Conservation (phyloP, 1,140 invertebrate genomes). For the Helicorthomorpha holstii region DNA sequence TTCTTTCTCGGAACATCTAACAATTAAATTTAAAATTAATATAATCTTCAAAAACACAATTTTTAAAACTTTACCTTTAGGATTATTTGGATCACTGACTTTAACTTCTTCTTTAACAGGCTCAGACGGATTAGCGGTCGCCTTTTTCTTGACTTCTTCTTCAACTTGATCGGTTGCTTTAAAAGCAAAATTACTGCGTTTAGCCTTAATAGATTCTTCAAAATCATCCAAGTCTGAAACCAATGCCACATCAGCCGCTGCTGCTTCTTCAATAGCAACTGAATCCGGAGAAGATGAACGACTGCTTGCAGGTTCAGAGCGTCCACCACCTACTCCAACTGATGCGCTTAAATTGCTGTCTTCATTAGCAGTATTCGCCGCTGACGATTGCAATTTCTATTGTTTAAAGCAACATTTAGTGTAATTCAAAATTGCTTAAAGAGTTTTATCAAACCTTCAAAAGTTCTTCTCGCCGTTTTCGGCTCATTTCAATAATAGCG, state of each 20-base stretch:
- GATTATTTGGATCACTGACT: too few relatives aligned
- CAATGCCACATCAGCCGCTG: constrained; percentile 8
- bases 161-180: neutral
- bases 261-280: constrained; percentile 12
- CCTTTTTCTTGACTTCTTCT: neutral
- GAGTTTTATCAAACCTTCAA: too few relatives aligned
- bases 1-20: constrained; percentile 22
- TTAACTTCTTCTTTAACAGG: too few relatives aligned
- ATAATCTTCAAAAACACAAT: neutral
- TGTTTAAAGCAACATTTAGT: constrained; percentile 4
- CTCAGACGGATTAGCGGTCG: constrained; percentile 10
- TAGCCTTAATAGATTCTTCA: constrained; percentile 21
- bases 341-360: constrained; percentile 6
- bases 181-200: constrained; percentile 11
- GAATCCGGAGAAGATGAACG: constrained; percentile 11
- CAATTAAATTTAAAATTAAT: neutral
- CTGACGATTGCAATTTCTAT: constrained; percentile 2
- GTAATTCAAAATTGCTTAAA: too few relatives aligned
- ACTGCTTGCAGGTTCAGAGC: neutral
- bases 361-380: neutral
- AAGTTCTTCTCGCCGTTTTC: constrained; percentile 76
- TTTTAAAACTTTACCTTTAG: neutral
- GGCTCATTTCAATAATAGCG: constrained; percentile 74
- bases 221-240: constrained; percentile 19
- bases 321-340: neutral